Base-by-base conservation (phyloP, 2,797 vertebrate species). In the Acropternis orthonyx region DNA sequence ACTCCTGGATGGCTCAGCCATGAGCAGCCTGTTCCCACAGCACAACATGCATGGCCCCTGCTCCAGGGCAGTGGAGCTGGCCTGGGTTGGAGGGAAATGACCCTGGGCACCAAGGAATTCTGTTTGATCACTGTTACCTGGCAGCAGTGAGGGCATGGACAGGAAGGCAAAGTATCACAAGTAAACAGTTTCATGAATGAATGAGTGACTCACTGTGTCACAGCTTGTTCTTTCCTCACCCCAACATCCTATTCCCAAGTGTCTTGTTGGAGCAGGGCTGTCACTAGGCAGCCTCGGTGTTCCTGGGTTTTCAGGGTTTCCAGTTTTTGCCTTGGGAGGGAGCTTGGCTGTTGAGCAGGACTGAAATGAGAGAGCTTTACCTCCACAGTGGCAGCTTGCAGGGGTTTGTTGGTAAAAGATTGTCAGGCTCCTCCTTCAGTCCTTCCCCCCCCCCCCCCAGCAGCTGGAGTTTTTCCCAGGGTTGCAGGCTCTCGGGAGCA, bases 21-120 rank as follows among this genome's bases (percentile, higher is more conserved):
- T 0, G 0, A 65, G 63, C 54, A 69, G 58, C 52, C 71, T 21
- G 27, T 23, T 51, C 67, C 65, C 26, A 4, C 0, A 4, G 73
- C 66, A 55, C 24, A 48, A 54, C 13, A 5, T 0, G 1, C 15
- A 3, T 2, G n/a, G 62, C 49, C 54, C 65, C 56, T 56, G 73
- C 62, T 54, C 24, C 16, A n/a, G 56, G 37, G 59, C 66, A 43
- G 36, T 2, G 37, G 13, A 55, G 63, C 6, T 58, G 54, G 55
- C 51, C 61, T 49, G 56, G 78, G 54, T 56, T 39, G 9, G 3
- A 14, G 46, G 66, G 62, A 46, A 9, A 5, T 4, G 11, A 34
- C 23, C 28, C 72, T 27, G 46, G 51, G 36, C 9, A 7, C 89
- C 0, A 0, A 54, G 54, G 85, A 68, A 14, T 84, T 72, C 41